These are phyloP conservation scores for Fragum sueziense DNA, from an alignment of 2,888 invertebrate species.

Conservation along the genomic window DNA sequence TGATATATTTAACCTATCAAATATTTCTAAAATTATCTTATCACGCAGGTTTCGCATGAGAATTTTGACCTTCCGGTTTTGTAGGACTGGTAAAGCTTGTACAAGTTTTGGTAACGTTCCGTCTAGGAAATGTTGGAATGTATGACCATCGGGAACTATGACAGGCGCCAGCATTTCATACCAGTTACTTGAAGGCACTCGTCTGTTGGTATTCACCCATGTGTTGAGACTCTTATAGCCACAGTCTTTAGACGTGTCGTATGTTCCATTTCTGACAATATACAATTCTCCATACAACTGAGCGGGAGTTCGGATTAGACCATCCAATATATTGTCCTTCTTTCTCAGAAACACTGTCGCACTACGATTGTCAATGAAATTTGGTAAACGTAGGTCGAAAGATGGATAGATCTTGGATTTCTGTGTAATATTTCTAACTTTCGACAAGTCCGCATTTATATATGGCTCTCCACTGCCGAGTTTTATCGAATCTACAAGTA, in stretches of 20 bases:
- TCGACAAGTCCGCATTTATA: neutral
- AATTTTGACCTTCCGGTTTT: slow-evolving; percentile 5
- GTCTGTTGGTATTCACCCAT: neutral
- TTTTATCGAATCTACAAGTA: neutral
- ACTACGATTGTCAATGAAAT: slow-evolving; percentile 18
- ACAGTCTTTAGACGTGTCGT: slow-evolving; percentile 25
- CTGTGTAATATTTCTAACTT: neutral
- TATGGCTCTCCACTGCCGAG: neutral
- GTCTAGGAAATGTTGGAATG: slow-evolving; percentile 44
- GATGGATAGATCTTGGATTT: neutral
- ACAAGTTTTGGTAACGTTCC: slow-evolving; percentile 36
- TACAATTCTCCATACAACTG: slow-evolving; percentile 26
- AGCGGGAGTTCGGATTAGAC: neutral
- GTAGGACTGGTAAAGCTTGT: slow-evolving; percentile 22
- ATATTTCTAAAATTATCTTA: slow-evolving; percentile 28
- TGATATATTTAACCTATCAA: slow-evolving; percentile 32
- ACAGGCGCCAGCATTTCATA: slow-evolving; percentile 11
- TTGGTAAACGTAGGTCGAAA: neutral
- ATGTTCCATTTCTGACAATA: slow-evolving; percentile 28
- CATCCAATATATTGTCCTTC: neutral
- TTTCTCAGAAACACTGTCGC: neutral
- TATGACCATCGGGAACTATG: slow-evolving; percentile 28
- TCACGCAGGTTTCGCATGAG: slow-evolving; percentile 23
- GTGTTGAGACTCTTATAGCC: slow-evolving; percentile 18
- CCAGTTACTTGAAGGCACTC: slow-evolving; percentile 3